These are phyloP conservation scores for Ectropis crepuscularia DNA, from an alignment of 2,888 invertebrate genomes.

Conservation along the genomic window DNA sequence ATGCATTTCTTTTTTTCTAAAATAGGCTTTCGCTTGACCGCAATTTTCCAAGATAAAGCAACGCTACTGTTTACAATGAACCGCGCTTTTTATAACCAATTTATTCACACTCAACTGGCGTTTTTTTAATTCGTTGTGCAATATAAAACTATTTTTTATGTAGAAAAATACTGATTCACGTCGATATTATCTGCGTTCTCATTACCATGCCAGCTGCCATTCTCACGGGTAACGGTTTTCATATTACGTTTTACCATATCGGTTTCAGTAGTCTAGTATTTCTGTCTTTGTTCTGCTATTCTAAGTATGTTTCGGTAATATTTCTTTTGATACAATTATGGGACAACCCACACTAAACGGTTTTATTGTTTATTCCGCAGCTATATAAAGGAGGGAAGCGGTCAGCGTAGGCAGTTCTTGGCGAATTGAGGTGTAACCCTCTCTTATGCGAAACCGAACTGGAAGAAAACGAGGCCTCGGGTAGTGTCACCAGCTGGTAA, in stretches of 20 bases:
- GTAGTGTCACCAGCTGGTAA: background rate
- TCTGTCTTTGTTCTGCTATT: background rate
- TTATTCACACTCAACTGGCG: too few species aligned
- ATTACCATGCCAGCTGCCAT: background rate
- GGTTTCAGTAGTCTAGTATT: background rate
- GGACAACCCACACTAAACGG: slow-evolving; percentile 4
- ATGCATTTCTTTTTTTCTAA: too few species aligned
- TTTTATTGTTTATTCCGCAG: slow-evolving; percentile 11
- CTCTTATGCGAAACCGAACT: slow-evolving; percentile 5
- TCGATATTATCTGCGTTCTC: background rate
- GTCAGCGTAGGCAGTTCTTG: slow-evolving; percentile 17
- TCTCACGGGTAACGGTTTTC: background rate
- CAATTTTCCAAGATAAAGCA: too few species aligned
- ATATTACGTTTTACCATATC: background rate
- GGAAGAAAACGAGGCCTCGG: background rate
- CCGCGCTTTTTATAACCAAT: too few species aligned
- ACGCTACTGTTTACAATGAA: too few species aligned
- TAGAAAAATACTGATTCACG: background rate
- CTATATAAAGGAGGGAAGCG: slow-evolving; percentile 1
- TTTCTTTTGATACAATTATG: slow-evolving; percentile 1
- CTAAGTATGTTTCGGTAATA: slow-evolving; percentile 10
- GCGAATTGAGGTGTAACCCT: slow-evolving; percentile 17
- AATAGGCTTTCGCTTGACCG: too few species aligned
- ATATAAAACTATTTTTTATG: background rate
- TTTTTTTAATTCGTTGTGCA: too few species aligned